Base-by-base conservation (phyloP, 2,888 invertebrate species). In the Cantharis nigra region DNA sequence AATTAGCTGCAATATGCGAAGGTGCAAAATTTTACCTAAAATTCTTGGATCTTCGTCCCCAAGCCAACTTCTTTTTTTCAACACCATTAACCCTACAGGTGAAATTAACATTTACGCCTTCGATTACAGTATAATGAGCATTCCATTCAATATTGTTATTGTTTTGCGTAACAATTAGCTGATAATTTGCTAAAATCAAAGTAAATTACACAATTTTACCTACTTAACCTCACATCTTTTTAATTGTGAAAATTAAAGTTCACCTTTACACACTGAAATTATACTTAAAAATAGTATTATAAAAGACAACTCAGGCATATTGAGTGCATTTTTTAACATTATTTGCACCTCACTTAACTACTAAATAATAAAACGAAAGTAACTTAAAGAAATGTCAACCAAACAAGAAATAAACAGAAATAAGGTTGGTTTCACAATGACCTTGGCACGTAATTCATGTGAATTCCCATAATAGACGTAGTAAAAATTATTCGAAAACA, bases 271-370 rank as follows among this genome's bases (percentile, higher is more conserved):
- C 14, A 70, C 4, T 10, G 26, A 20, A 9, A 69, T 28, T 28
- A 18, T 10, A 63, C 20, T 71, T 49, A 71, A 63, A 69, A 67
- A 28, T 13, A 63, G 11, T 9, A 71, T 33, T 26, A 71, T 9
- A 30, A 49, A 75, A 75, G 62, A 63, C 67, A 63, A 71, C 16
- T 63, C 49, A n/a, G 71, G 65, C 75, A 75, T 75, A 18, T 75
- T 75, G 67, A 71, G 16, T 33, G 33, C 71, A 75, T 75, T 62
- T 75, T 75, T 69, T 62, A 71, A 13, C 75, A 75, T 75, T 62
- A 67, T 75, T 71, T 75, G 71, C 14, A 70, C 33, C 26, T 16
- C 64, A 65, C 71, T 28, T 16, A 62, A 28, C 18, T 70, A 16
- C 3, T 14, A 70, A 23, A 23, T 67, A 67, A 67, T 23, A 23